Evolutionary conservation across 2,888 invertebrate genomes (phyloP).

Genomic region (Leptopilina syphax): DNA sequence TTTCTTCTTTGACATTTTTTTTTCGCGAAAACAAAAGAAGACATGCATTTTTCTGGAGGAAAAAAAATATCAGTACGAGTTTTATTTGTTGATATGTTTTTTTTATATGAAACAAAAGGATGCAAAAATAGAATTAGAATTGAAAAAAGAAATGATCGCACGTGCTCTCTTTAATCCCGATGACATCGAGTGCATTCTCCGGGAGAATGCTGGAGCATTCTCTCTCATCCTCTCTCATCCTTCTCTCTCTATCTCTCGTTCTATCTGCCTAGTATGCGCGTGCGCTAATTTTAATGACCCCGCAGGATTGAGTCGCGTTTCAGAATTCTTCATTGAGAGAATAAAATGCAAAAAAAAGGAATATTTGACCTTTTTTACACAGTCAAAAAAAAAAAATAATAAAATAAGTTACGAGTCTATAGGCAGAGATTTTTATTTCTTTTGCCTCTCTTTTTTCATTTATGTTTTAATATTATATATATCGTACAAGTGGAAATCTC

Average conservation of each 20-base stretch:
- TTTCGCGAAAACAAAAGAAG: no score
- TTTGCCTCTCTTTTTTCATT: background rate
- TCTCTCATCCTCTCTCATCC: background rate
- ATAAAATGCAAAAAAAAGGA: background rate
- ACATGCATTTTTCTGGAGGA: no score
- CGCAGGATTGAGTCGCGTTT: background rate
- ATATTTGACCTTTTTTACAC: background rate
- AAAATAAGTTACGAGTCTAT: background rate
- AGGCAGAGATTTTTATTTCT: background rate
- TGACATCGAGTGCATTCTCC: constrained; percentile 22
- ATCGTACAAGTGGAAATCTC: constrained; percentile 16
- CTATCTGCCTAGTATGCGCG: constrained; percentile 7
- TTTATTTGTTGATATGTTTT: background rate
- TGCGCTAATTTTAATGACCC: constrained; percentile 29
- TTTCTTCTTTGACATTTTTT: no score
- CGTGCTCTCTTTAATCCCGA: constrained; percentile 26
- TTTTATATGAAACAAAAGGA: background rate
- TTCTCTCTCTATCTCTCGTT: constrained; percentile 9
- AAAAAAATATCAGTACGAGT: background rate
- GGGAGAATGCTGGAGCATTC: background rate
- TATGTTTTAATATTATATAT: no score
- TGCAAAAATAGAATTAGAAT: constrained; percentile 1
- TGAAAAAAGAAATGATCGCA: constrained; percentile 5
- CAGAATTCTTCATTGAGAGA: background rate
- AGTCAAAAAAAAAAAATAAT: background rate